Percentiles rank a stretch among this genome's conserved stretches.
phyloP scores from a whole-genome alignment of 2,888 invertebrate genomes.

The Spodoptera picta region DNA sequence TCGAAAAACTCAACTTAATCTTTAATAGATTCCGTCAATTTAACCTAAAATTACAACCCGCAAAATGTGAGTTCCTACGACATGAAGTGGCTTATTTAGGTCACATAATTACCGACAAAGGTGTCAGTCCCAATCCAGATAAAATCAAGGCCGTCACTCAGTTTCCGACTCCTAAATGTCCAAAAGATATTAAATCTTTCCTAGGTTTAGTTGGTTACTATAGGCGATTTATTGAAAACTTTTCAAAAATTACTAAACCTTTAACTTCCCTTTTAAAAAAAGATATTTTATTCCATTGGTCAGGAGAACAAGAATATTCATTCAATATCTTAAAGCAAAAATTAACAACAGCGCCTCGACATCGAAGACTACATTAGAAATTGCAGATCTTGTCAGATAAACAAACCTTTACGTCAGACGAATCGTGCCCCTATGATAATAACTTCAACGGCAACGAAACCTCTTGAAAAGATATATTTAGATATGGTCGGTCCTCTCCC shows the following conservation, averaged over 20 bases:
- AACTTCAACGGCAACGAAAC: too few species aligned
- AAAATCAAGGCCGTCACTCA: slow-evolving; percentile 10
- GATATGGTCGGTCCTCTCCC: too few species aligned
- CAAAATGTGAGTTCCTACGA: slow-evolving; percentile 4
- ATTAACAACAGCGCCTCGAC: not conserved
- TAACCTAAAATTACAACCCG: slow-evolving; percentile 1
- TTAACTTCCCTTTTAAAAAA: slow-evolving; percentile 5
- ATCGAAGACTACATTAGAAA: not conserved
- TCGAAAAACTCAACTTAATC: slow-evolving; percentile 1
- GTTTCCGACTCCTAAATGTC: not conserved
- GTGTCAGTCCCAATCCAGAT: slow-evolving; percentile 6
- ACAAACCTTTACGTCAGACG: slow-evolving; percentile 3
- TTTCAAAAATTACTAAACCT: slow-evolving; percentile 1
- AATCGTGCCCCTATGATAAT: slow-evolving; percentile 1
- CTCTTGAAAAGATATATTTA: too few species aligned
- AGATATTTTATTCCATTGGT: not conserved
- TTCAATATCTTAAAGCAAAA: not conserved
- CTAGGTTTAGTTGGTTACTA: not conserved
- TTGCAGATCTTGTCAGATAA: slow-evolving; percentile 1
- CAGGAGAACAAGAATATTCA: not conserved
- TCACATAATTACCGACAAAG: slow-evolving; percentile 3
- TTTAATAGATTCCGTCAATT: slow-evolving; percentile 4
- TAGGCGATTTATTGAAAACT: not conserved
- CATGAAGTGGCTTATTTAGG: slow-evolving; percentile 1
- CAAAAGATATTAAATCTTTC: slow-evolving; percentile 5